Evolutionary conservation across 2,113 vertebrate genomes (phyloP), one percentile per base, ranked within the genome.

Genomic region (Ictidomys tridecemlineatus): DNA sequence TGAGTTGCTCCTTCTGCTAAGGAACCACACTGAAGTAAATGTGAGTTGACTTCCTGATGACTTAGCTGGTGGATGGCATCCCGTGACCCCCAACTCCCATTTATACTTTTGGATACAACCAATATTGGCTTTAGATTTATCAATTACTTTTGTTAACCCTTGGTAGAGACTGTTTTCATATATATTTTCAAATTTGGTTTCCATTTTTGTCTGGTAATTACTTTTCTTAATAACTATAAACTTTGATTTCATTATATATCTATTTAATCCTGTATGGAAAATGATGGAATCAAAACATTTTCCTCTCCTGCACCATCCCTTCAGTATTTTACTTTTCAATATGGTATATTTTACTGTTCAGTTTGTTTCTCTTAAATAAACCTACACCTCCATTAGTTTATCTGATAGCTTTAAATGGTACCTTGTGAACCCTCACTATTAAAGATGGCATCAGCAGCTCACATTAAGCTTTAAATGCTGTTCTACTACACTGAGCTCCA

Each of bases 121-220:
- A 82, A 53, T 20, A 84, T 0, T 58, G 53, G 51, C 51, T 72
- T 84, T n/a, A n/a, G 48, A 76, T 76, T 48, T 32, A 61, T 26
- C 72, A 65, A 79, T 73, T 67, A 77, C 34, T 58, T 96, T 84
- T 48, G 20, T 56, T 92, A 48, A 48, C 30, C 34, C 51, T 87
- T 77, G 51, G 39, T n/a, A 82, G 78, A 65, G 45, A 28, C 24
- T 53, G 17, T 20, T 76, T 65, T 11, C 67, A 53, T 48, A 13
- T 28, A 16, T 45, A 92, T 72, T 73, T 39, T 94, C 53, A 63
- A 37, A 63, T 61, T 87, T 78, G 58, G 20, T 42, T 63, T 93
- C 72, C 37, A 39, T 70, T 89, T 87, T 78, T 72, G 76, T 65
- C 63, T 89, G 72, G 32, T 89, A 74, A 58, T 87, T 89, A 67